These are phyloP conservation scores for Endotricha flammealis DNA, from an alignment of 2,888 invertebrate species.

Conservation along the genomic window DNA sequence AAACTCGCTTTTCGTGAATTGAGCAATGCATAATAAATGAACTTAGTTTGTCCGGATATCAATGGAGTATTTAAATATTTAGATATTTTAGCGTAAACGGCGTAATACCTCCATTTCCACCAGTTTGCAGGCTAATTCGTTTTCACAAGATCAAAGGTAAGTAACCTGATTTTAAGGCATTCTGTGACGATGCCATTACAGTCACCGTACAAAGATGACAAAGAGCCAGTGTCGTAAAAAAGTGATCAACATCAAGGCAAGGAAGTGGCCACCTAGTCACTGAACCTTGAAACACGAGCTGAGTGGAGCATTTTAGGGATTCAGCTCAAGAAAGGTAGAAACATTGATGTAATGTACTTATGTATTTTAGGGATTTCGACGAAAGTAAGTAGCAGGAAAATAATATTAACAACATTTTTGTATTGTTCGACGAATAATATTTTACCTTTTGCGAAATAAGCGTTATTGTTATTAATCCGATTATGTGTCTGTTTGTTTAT, in stretches of 20 bases:
- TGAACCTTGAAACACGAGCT: conserved; percentile 1
- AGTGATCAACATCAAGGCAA: conserved; percentile 1
- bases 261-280: not conserved
- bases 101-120: not conserved
- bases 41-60: conserved; percentile 30
- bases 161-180: not conserved
- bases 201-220: not conserved
- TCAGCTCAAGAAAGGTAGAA: not conserved
- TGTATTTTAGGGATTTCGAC: not conserved
- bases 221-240: not conserved
- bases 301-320: not conserved
- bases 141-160: not conserved
- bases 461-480: too few species aligned
- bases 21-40: conserved; percentile 40
- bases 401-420: too few species aligned
- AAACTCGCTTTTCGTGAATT: conserved; percentile 29
- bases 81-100: conserved; percentile 15
- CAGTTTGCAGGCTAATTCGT: not conserved
- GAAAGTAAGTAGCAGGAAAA: too few species aligned
- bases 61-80: conserved; percentile 30
- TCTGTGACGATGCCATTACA: not conserved
- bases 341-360: not conserved
- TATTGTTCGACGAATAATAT: too few species aligned
- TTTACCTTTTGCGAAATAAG: too few species aligned
- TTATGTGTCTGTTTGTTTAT: too few species aligned